Evolutionary conservation across 2,888 invertebrate genomes (phyloP), one percentile per base, ranked within the genome.

Genomic region (Mythimna impura): DNA sequence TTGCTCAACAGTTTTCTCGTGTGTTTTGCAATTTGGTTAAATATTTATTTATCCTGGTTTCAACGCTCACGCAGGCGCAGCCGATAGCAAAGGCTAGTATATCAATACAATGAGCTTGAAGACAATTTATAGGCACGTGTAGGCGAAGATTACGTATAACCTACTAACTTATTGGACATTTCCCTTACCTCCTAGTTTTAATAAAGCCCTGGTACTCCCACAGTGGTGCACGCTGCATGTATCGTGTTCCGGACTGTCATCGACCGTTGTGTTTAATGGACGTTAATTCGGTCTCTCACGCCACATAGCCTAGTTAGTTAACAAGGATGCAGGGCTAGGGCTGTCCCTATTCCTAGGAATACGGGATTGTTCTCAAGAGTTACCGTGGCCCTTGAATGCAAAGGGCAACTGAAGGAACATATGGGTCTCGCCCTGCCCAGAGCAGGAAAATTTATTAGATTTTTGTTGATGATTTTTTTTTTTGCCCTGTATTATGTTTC

Each of bases 281-380:
- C 64, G 54, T 79, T 83, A 85, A 83, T 79, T 81, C 50, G 61
- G 52, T 52, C 64, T 82, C 67, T 55, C 70, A 70, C 70, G 52
- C 61, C 72, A 69, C 60, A 55, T 71, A 79, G 68, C 81, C 84
- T 78, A 78, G 66, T 83, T 84, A 12, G 63, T 25, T 85, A 84
- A 84, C 61, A 69, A 84, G 84, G 85, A 84, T 78, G 85, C 66
- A 65, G 66, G 77, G 57, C 58, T 71, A 80, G 77, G 71, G 81
- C 34, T 78, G 78, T 30, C 50, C 54, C 67, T 30, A n/a, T 30
- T 43, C 54, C 67, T 30, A n/a, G 10, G 5, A 1, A 5, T 43
- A 14, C 1, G 14, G 20, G 47, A 17, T 17, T 7, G 1, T 17
- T 20, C 4, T 5, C 17, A 17, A 47, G 47, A 20, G 47, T 47